Evolutionary conservation across 2,113 vertebrate species (phyloP).

Genomic region (Brachirus orientalis): DNA sequence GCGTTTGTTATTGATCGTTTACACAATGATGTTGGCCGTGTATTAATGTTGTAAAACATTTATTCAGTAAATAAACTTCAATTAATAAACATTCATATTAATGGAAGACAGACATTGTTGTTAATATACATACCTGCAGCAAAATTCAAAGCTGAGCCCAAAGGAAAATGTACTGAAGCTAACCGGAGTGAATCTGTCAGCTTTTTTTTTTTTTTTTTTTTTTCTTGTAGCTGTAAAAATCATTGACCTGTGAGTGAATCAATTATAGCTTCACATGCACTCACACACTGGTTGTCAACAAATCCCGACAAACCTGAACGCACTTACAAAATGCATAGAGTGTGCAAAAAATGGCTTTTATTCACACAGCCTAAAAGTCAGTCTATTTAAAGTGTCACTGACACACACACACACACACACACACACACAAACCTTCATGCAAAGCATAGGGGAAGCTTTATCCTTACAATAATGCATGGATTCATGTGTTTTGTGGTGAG

Average conservation of each 20-base stretch:
- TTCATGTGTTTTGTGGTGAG: slow-evolving; percentile 37
- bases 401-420: slow-evolving; percentile 15
- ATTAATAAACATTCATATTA: slow-evolving; percentile 24
- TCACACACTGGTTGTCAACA: slow-evolving; percentile 25
- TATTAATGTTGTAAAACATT: slow-evolving; percentile 62
- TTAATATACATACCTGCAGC: slow-evolving; percentile 27
- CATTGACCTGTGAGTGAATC: slow-evolving; percentile 77
- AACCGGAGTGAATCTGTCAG: slow-evolving; percentile 32
- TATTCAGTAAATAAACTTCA: slow-evolving; percentile 58
- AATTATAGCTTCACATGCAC: slow-evolving; percentile 52
- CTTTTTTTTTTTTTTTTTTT: too few species aligned
- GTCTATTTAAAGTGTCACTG: slow-evolving; percentile 31
- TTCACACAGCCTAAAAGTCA: slow-evolving; percentile 18
- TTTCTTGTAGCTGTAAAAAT: slow-evolving; percentile 57
- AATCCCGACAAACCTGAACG: slow-evolving; percentile 29
- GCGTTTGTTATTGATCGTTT: slow-evolving; percentile 6
- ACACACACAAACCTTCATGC: slow-evolving; percentile 8
- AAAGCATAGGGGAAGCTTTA: slow-evolving; percentile 33
- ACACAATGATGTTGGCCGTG: slow-evolving; percentile 29
- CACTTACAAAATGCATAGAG: slow-evolving; percentile 24
- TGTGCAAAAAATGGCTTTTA: slow-evolving; percentile 30
- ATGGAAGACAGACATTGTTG: slow-evolving; percentile 17
- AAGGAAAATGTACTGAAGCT: neutral
- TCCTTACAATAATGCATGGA: slow-evolving; percentile 26
- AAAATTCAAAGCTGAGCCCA: slow-evolving; percentile 14